A percentile compares a stretch with the other conserved stretches of the same genome.
These are phyloP conservation scores for Drosophila melanogaster DNA, from an alignment of 1,140 invertebrate species.

Conservation along the genomic window Release_6_plus_ISO1_MT NT_037436.4:12128501-12129000, in stretches of 20 bases:
- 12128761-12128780: slow-evolving; percentile 21
- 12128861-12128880: not conserved
- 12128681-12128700: slow-evolving; percentile 44
- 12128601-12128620: slow-evolving; percentile 8
- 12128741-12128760: slow-evolving; percentile 24
- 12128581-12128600: not conserved
- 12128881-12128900: not conserved
- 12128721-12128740: slow-evolving; percentile 36
- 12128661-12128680: slow-evolving; percentile 33
- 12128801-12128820: not conserved
- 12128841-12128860: not conserved
- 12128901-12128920: not conserved
- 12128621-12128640: slow-evolving; percentile 34
- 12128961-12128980: not conserved
- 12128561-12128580: not conserved
- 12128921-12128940: not conserved
- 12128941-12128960: too few species aligned
- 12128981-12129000: too few species aligned
- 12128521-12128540: too few species aligned
- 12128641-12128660: slow-evolving; percentile 11
- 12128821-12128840: slow-evolving; percentile 9
- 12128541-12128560: too few species aligned
- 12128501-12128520: too few species aligned
- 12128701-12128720: slow-evolving; percentile 32
- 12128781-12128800: slow-evolving; percentile 2